Evolutionary conservation across 2,888 invertebrate species (phyloP).

Genomic region (Oligia strigilis): DNA sequence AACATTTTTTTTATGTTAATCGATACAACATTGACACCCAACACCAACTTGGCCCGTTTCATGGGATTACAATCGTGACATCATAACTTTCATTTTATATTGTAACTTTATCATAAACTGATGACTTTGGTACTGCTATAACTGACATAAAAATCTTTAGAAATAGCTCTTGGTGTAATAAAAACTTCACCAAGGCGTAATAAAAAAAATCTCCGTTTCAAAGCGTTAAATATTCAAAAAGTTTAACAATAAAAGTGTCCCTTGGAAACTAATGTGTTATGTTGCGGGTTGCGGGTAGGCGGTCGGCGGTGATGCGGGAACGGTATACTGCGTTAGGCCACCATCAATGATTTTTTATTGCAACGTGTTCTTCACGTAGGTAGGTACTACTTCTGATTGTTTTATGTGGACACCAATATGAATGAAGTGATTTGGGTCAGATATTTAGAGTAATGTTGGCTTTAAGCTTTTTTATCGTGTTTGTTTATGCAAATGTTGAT

Average conservation of each 20-base stretch:
- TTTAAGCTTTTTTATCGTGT: slow-evolving; percentile 35
- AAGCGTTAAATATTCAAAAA: slow-evolving; percentile 85
- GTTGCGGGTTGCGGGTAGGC: slow-evolving; percentile 63
- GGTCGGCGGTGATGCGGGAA: slow-evolving; percentile 35
- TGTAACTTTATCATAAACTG: slow-evolving; percentile 78
- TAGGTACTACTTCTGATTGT: slow-evolving; percentile 40
- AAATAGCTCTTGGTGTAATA: slow-evolving; percentile 83
- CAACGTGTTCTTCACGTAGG: slow-evolving; percentile 46
- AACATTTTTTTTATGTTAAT: slow-evolving; percentile 17
- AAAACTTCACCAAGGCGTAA: slow-evolving; percentile 84
- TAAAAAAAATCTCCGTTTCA: slow-evolving; percentile 83
- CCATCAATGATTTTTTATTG: slow-evolving; percentile 57
- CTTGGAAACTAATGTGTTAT: slow-evolving; percentile 73
- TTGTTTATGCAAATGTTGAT: slow-evolving; percentile 27
- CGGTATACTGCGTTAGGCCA: slow-evolving; percentile 29
- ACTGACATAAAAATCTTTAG: slow-evolving; percentile 83
- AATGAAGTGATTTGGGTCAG: slow-evolving; percentile 40
- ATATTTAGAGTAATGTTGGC: slow-evolving; percentile 31
- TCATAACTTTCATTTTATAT: slow-evolving; percentile 71
- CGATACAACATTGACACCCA: slow-evolving; percentile 50
- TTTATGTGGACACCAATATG: slow-evolving; percentile 38
- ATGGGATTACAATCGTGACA: slow-evolving; percentile 58
- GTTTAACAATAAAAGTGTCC: slow-evolving; percentile 82
- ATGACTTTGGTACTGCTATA: slow-evolving; percentile 80
- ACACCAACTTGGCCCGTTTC: slow-evolving; percentile 58